A percentile compares a stretch with the other conserved stretches of the same genome.
These are phyloP conservation scores for Romanomermis culicivorax DNA, from an alignment of 2,888 invertebrate species.

Conservation along the genomic window DNA sequence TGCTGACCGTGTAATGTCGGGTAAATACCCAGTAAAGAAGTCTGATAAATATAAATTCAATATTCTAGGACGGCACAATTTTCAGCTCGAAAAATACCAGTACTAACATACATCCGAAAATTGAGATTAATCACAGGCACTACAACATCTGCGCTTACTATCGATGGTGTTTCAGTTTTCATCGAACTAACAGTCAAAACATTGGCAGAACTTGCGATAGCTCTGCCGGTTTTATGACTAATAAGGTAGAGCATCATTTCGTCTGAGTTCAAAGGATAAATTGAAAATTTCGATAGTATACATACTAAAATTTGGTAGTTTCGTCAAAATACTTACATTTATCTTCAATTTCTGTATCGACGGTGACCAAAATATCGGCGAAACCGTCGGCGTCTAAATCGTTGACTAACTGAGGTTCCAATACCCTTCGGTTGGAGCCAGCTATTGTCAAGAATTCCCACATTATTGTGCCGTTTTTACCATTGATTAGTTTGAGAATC, in stretches of 20 bases:
- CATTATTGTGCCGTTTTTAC: neutral
- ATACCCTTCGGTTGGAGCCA: neutral
- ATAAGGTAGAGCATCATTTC: neutral
- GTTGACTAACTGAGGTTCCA: neutral
- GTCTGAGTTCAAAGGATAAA: neutral
- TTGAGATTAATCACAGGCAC: too few relatives aligned
- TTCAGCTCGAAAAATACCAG: too few relatives aligned
- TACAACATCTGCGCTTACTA: neutral
- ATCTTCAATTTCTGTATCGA: neutral
- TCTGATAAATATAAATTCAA: too few relatives aligned
- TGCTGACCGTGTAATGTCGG: too few relatives aligned
- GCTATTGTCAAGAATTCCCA: neutral
- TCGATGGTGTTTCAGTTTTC: neutral
- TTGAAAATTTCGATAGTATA: neutral
- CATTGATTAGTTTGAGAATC: neutral
- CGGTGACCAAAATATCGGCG: neutral
- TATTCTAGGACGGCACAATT: too few relatives aligned
- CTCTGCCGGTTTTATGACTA: neutral
- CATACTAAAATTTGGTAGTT: neutral
- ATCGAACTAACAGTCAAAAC: neutral
- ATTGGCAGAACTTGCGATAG: neutral
- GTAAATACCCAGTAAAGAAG: too few relatives aligned
- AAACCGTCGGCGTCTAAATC: neutral
- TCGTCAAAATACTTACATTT: neutral
- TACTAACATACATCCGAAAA: too few relatives aligned